Evolutionary conservation across 37 sponge, comb jelly and placozoan genomes (phyloP).

Genomic region (Hexactinellida sp.): DNA sequence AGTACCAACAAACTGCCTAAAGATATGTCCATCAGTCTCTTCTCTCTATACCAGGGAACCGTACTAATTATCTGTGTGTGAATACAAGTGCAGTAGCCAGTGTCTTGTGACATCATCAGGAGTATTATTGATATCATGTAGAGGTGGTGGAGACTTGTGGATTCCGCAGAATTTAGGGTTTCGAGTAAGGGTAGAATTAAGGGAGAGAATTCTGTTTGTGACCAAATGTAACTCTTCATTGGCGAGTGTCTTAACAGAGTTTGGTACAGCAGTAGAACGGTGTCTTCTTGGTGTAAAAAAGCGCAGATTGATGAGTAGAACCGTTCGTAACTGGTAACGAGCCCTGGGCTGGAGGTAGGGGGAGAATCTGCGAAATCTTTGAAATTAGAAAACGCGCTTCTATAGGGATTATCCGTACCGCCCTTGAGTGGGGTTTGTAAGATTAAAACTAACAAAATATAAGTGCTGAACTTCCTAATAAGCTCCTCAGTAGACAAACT

Average conservation of each 20-base stretch:
- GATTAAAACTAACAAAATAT: not conserved
- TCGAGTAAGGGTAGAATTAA: conserved; percentile 56
- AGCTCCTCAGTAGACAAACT: not conserved
- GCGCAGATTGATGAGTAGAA: not conserved
- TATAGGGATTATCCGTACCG: not conserved
- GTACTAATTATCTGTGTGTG: conserved; percentile 58
- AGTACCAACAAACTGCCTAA: conserved; percentile 77
- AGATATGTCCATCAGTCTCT: conserved; percentile 44
- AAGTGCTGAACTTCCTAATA: not conserved
- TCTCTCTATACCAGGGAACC: conserved; percentile 78
- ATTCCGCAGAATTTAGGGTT: conserved; percentile 49
- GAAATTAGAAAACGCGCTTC: not conserved
- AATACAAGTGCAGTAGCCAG: conserved; percentile 72
- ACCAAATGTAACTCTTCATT: conserved; percentile 7
- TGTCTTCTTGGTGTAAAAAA: conserved; percentile 11
- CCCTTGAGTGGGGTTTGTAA: not conserved
- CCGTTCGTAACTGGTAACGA: not conserved
- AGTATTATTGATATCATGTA: conserved; percentile 93
- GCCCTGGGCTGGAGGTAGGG: not conserved
- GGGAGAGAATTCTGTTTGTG: not conserved
- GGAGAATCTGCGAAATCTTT: not conserved
- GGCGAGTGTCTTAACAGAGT: not conserved
- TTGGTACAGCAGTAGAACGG: not conserved
- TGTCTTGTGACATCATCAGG: conserved; percentile 87
- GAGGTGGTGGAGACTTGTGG: conserved; percentile 64